These are phyloP conservation scores for Pararge aegeria DNA, from an alignment of 1,140 invertebrate species.

Conservation along the genomic window DNA sequence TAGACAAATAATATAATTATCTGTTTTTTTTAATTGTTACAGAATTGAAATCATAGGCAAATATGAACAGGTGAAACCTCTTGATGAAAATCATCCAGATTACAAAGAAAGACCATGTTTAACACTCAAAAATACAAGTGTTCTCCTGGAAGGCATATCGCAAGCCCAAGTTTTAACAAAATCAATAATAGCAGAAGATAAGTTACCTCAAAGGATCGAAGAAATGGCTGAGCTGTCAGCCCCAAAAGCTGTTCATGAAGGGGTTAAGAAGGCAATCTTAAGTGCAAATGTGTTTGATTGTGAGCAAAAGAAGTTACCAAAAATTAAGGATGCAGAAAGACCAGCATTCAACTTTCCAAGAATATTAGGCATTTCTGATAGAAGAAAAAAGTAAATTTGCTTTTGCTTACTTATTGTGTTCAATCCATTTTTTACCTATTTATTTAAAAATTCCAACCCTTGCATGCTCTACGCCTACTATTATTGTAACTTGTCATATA, in stretches of 20 bases:
- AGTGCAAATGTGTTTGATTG: slow-evolving; percentile 89
- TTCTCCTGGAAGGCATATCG: slow-evolving; percentile 84
- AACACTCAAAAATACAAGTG: slow-evolving; percentile 81
- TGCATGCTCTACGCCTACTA: too few species aligned
- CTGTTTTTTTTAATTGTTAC: slow-evolving; percentile 36
- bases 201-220: slow-evolving; percentile 81
- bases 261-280: slow-evolving; percentile 82
- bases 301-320: slow-evolving; percentile 87
- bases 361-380: slow-evolving; percentile 85
- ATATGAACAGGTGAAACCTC: slow-evolving; percentile 47
- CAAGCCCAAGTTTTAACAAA: slow-evolving; percentile 89
- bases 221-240: slow-evolving; percentile 69
- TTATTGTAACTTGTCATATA: too few species aligned
- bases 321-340: slow-evolving; percentile 83
- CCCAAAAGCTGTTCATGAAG: slow-evolving; percentile 77
- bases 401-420: neutral
- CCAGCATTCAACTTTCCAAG: slow-evolving; percentile 86
- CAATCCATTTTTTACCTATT: too few species aligned
- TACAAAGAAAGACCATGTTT: slow-evolving; percentile 83
- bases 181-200: slow-evolving; percentile 82
- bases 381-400: slow-evolving; percentile 84
- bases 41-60: slow-evolving; percentile 75
- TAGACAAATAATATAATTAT: too few species aligned
- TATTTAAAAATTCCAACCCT: too few species aligned
- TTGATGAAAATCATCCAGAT: slow-evolving; percentile 82